These are phyloP conservation scores for Anguilla obscura DNA, from an alignment of 2,797 vertebrate genomes.

Conservation along the genomic window DNA sequence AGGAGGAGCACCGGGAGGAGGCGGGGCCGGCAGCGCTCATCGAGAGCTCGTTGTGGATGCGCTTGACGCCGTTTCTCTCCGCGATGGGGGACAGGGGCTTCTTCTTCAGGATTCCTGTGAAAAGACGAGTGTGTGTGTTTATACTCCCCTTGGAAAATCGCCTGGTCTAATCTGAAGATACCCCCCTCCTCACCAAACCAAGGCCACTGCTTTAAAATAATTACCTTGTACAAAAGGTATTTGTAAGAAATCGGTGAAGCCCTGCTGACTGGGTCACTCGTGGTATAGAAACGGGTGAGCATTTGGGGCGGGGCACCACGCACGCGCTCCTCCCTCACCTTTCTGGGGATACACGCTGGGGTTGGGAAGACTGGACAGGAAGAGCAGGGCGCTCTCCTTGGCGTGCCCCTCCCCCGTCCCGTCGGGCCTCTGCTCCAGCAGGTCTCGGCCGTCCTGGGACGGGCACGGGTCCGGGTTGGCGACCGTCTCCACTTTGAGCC, in stretches of 20 bases:
- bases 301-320: neutral
- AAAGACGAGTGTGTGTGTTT: neutral
- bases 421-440: slow-evolving; percentile 55
- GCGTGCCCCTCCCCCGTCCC: slow-evolving; percentile 64
- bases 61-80: slow-evolving; percentile 78
- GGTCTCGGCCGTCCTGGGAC: slow-evolving; percentile 26
- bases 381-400: slow-evolving; percentile 58
- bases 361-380: slow-evolving; percentile 73
- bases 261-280: neutral
- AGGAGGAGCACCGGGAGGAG: slow-evolving; percentile 76
- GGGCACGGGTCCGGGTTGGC: slow-evolving; percentile 48
- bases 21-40: slow-evolving; percentile 60
- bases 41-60: slow-evolving; percentile 75
- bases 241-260: neutral
- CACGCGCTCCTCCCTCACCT: slow-evolving; percentile 64
- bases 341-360: slow-evolving; percentile 76
- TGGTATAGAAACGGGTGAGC: neutral
- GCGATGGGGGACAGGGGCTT: slow-evolving; percentile 85
- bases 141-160: neutral
- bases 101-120: slow-evolving; percentile 90
- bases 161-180: neutral
- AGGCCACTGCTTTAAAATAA: neutral
- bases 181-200: neutral
- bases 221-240: neutral
- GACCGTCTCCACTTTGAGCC: slow-evolving; percentile 56